Evolutionary conservation across 2,113 vertebrate species (phyloP).

Genomic region (Pycnonotus jocosus): DNA sequence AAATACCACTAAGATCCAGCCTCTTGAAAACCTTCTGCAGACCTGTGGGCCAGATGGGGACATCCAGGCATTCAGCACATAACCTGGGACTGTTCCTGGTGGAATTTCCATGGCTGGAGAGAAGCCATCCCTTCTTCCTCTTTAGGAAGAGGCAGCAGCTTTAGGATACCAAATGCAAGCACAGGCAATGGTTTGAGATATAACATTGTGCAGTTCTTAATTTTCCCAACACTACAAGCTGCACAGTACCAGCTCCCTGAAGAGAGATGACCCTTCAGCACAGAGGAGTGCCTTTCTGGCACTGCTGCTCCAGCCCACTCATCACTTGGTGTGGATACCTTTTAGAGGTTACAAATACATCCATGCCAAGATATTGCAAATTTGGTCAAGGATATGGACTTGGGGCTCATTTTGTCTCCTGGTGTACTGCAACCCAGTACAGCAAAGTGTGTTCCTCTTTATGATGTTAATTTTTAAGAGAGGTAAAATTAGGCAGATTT

Average conservation of each 20-base stretch:
- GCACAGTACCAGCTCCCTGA: accelerated
- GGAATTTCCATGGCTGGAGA: not conserved
- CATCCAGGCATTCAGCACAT: not conserved
- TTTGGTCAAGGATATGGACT: not conserved
- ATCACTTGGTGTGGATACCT: not conserved
- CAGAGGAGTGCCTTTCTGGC: not conserved
- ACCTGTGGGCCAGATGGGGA: not conserved
- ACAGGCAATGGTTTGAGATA: not conserved
- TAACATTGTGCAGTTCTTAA: not conserved
- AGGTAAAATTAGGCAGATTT: not conserved
- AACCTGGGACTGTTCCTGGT: not conserved
- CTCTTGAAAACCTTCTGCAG: not conserved
- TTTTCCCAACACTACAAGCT: not conserved
- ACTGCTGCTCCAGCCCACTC: not conserved
- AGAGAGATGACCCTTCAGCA: not conserved
- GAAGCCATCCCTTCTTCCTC: not conserved
- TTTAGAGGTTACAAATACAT: not conserved
- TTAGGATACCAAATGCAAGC: not conserved
- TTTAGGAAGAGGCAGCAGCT: not conserved
- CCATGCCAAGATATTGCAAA: not conserved
- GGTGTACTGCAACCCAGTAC: not conserved
- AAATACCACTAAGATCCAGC: not conserved
- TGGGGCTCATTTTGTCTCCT: not conserved
- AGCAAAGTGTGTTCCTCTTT: not conserved
- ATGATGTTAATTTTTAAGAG: not conserved